Base-by-base conservation (phyloP, 2,113 vertebrate genomes). In the Syngnathus scovelli region DNA sequence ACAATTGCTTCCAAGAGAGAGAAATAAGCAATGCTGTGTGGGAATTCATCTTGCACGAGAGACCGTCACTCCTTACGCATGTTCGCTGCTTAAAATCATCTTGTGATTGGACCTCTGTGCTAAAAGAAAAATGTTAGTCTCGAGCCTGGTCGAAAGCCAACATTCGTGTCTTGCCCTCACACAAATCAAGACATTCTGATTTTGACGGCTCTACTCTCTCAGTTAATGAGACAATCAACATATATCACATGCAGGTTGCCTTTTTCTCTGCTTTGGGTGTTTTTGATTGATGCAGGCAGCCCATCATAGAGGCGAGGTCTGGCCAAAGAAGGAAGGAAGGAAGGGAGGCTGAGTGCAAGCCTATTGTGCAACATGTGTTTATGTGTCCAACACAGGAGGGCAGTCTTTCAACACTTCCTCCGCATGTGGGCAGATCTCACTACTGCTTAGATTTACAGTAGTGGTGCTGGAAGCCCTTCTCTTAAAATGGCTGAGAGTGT, bases 341-440 rank as follows among this genome's bases (percentile, higher is more conserved):
- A 75, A 38, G 68, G 44, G 15, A 72, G 39, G 33, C 27, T 62
- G 33, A 62, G 67, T 16, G 43, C 21, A 13, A 27, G 54, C 48
- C 12, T n/a, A 33, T 83, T 71, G 77, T 49, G 71, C 75, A 74
- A 83, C 77, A 65, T 83, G 77, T 84, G 81, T 79, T 79, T 86
- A 79, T 84, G 59, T 21, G 55, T 69, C 79, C 80, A 80, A 92
- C 89, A 89, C 90, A 90, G 86, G 89, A 88, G 88, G 88, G 88
- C 89, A 91, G 85, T 90, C 88, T 90, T 88, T 83, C 85, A 82
- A 88, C 84, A 64, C 77, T 72, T 74, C 51, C 63, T 66, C 39
- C 8, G 27, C 65, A 36, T 76, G 54, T 62, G 37, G 15, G n/a
- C 61, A 62, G 55, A 75, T 9, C 44, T 64, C 46, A 39, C 52